phyloP scores from a whole-genome alignment of 2,888 invertebrate species.

The Drosophila paramelanica region DNA sequence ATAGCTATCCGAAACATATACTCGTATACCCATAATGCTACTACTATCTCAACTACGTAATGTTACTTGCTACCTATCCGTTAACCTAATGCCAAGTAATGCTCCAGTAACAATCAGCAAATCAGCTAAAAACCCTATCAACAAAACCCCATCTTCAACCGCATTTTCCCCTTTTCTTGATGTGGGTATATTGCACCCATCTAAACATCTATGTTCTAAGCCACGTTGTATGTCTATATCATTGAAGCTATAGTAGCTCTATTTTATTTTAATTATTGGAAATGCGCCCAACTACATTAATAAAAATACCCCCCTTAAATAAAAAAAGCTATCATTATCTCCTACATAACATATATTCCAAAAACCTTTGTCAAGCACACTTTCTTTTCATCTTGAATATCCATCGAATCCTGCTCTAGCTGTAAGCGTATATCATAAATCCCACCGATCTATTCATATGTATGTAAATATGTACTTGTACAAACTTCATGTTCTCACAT shows the following conservation, averaged over 20 bases:
- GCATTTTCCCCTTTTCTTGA: not conserved
- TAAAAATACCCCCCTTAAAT: not conserved
- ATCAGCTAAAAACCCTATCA: slow-evolving; percentile 14
- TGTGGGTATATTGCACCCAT: slow-evolving; percentile 7
- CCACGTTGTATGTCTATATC: not conserved
- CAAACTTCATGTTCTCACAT: slow-evolving; percentile 13
- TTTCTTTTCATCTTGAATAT: slow-evolving; percentile 12
- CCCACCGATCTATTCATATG: not conserved
- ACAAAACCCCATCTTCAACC: slow-evolving; percentile 1
- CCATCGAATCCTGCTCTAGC: slow-evolving; percentile 8
- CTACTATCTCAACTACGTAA: slow-evolving; percentile 31
- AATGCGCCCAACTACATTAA: not conserved
- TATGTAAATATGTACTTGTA: slow-evolving; percentile 8
- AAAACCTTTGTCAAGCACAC: slow-evolving; percentile 10
- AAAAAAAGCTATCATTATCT: slow-evolving; percentile 11
- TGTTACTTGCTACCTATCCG: slow-evolving; percentile 30
- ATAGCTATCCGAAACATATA: slow-evolving; percentile 41
- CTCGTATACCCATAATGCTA: slow-evolving; percentile 32
- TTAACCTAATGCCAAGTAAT: slow-evolving; percentile 29
- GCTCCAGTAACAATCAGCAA: slow-evolving; percentile 8
- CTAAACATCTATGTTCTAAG: slow-evolving; percentile 2
- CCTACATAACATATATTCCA: slow-evolving; percentile 9
- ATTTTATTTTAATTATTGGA: not conserved
- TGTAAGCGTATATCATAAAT: slow-evolving; percentile 13
- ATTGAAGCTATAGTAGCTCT: not conserved